Conservation (phyloP, 2,113 vertebrate genomes). For the Panurus biarmicus region DNA sequence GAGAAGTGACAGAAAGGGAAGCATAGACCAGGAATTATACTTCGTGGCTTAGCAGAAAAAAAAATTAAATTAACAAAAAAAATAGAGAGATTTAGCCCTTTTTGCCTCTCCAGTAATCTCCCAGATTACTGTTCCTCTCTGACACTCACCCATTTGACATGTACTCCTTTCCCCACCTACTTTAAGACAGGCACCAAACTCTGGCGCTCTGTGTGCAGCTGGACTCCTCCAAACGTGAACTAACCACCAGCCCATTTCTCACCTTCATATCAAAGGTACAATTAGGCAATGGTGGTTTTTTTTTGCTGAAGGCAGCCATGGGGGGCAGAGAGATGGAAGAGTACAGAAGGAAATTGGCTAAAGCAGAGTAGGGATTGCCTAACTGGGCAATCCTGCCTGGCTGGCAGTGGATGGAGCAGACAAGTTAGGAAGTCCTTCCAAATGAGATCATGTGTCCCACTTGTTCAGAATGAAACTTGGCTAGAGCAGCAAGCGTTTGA, state of each 20-base stretch:
- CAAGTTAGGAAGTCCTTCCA: background rate
- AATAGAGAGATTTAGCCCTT: background rate
- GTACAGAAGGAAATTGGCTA: background rate
- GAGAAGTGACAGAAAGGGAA: conserved; percentile 99
- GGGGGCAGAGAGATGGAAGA: background rate
- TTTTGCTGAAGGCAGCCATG: background rate
- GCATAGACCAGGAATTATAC: conserved; percentile 82
- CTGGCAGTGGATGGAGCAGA: background rate
- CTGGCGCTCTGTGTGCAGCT: background rate
- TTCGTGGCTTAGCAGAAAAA: conserved; percentile 23
- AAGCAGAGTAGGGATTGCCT: background rate
- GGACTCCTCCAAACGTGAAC: background rate
- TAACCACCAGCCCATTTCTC: background rate
- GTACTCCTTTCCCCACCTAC: background rate
- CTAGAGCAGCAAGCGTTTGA: background rate
- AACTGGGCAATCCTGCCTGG: background rate
- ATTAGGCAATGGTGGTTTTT: background rate
- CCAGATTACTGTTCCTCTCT: background rate
- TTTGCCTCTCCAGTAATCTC: background rate
- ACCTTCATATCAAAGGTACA: background rate
- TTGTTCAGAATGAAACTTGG: conserved; percentile 29
- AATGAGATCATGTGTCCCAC: background rate
- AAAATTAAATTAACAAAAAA: background rate
- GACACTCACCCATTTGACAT: background rate
- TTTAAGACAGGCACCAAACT: background rate